Evolutionary conservation across 1,140 invertebrate species (phyloP), one percentile per base, ranked within the genome.

Genomic region (Prorops nasuta): DNA sequence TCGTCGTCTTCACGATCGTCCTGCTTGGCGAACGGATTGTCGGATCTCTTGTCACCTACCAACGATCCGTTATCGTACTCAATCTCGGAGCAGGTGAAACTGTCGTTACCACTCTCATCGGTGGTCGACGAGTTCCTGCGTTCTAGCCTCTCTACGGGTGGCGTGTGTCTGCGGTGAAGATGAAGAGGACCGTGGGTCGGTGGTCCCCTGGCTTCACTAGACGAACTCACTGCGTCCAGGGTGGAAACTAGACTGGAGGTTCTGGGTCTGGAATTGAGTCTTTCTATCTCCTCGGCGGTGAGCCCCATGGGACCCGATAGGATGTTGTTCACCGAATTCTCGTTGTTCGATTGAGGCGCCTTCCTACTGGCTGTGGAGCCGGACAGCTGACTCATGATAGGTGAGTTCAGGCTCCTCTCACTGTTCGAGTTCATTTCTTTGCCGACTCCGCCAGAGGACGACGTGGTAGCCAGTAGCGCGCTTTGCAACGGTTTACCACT

Each of bases 11-110:
- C n/a, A n/a, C n/a, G n/a, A n/a, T n/a, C n/a, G 24, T 78, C 79
- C 20, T 87, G 80, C 73, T 92, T 91, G 4, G 83, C 84, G 68
- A 90, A 90, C 38, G 84, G 81, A 56, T 84, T 80, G 51, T 82
- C 82, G 43, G 80, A 77, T 42, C 81, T 71, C 58, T 92, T 92
- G 66, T 94, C 87, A 7, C 87, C 87, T 14, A 83, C 87, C 16
- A 92, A 77, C 54, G 89, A 91, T 52, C 89, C 88, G 63, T 93
- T 91, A 63, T 98, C 94, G 70, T 96, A 96, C 72, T 98, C 95
- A 67, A 97, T 97, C 79, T 98, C 94, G 1, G 94, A 98, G 75
- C 94, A 98, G 0, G 94, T 98, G 77, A 98, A 98, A 52, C 94
- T 96, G 67, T 98, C 95, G 76, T 97, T 96, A 3, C 92, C 92